These are phyloP conservation scores for Polypedilum vanderplanki DNA, from an alignment of 1,140 invertebrate genomes.

Conservation along the genomic window DNA sequence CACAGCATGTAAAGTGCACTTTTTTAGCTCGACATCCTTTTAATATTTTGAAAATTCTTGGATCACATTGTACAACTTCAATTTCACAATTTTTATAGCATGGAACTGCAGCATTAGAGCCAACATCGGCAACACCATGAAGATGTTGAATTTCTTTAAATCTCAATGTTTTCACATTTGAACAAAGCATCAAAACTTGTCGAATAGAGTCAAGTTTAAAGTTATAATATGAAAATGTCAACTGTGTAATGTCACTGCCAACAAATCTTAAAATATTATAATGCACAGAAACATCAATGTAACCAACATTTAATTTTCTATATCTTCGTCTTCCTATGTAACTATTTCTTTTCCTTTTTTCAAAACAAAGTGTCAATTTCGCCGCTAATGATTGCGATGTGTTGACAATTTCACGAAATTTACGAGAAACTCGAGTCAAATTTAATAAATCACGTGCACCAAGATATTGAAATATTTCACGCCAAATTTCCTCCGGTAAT, in stretches of 20 bases:
- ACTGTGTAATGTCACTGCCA: neutral
- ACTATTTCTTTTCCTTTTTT: neutral
- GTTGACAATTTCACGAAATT: slow-evolving; percentile 3
- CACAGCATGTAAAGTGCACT: neutral
- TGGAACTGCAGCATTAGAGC: neutral
- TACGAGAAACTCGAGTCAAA: neutral
- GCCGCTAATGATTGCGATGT: neutral
- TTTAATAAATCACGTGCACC: neutral
- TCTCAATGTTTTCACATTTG: neutral
- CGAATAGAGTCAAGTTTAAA: neutral
- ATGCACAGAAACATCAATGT: neutral
- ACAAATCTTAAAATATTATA: neutral
- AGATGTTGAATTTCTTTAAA: neutral
- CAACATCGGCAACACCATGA: neutral
- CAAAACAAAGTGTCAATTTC: neutral
- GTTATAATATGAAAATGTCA: neutral
- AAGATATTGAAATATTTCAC: neutral
- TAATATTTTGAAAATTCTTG: slow-evolving; percentile 1
- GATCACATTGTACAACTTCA: neutral
- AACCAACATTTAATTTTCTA: neutral
- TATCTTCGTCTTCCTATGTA: neutral
- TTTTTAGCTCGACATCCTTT: neutral
- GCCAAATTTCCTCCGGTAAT: neutral
- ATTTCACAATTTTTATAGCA: neutral
- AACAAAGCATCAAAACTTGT: neutral